Evolutionary conservation across 1,140 invertebrate species (phyloP).

Genomic region (Polypedilum vanderplanki): DNA sequence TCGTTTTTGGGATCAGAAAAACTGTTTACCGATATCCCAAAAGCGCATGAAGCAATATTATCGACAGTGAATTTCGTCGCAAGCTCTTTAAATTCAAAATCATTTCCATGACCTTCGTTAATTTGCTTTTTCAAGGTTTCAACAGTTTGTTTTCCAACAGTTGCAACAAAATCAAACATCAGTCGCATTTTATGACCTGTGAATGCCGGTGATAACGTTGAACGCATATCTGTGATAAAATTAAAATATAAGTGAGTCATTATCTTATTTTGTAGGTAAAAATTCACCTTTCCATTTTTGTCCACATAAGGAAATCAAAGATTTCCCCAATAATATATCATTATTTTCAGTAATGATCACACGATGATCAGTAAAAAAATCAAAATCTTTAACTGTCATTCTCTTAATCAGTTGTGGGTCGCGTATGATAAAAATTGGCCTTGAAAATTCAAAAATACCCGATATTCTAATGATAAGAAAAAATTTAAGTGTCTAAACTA

Average conservation of each 20-base stretch:
- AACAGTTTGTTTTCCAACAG: neutral
- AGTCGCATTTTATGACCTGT: constrained; percentile 33
- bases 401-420: constrained; percentile 55
- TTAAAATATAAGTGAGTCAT: neutral
- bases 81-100: constrained; percentile 35
- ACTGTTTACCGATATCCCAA: constrained; percentile 46
- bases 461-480: constrained; percentile 43
- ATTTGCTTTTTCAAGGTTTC: constrained; percentile 4
- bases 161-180: constrained; percentile 29
- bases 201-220: constrained; percentile 45
- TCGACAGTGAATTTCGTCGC: constrained; percentile 48
- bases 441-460: constrained; percentile 48
- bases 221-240: constrained; percentile 46
- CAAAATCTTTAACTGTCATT: constrained; percentile 57
- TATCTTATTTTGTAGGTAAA: too few relatives aligned
- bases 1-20: constrained; percentile 44
- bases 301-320: constrained; percentile 48
- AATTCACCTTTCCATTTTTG: constrained; percentile 46
- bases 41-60: constrained; percentile 46
- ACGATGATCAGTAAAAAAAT: constrained; percentile 53
- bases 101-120: neutral
- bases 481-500: neutral
- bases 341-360: constrained; percentile 42
- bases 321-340: constrained; percentile 49
- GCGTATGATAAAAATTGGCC: constrained; percentile 48